phyloP scores from a whole-genome alignment of 2,888 invertebrate genomes.

The Drosophila quinaria region DNA sequence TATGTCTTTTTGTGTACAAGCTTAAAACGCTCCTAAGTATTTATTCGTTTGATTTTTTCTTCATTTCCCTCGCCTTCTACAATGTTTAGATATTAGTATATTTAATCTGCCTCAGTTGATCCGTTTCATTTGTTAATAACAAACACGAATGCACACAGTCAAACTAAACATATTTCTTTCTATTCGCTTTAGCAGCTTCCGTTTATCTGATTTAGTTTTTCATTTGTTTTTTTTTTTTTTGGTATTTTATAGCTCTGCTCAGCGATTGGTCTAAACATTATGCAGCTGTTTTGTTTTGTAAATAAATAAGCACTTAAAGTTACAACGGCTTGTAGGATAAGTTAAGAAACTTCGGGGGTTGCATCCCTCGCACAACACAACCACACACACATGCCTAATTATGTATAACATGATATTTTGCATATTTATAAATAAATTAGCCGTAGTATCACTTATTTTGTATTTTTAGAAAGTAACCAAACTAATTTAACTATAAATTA shows the following conservation, averaged over 20 bases:
- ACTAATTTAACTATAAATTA: conserved; percentile 77
- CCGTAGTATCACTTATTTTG: conserved; percentile 84
- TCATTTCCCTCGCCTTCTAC: not conserved
- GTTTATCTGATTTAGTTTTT: conserved; percentile 4
- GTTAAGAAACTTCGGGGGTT: conserved; percentile 51
- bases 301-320: conserved; percentile 80
- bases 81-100: conserved; percentile 3
- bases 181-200: conserved; percentile 1
- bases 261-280: conserved; percentile 20
- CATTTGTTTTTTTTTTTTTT: conserved; percentile 10
- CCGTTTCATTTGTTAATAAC: conserved; percentile 4
- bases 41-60: conserved; percentile 49
- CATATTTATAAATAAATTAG: conserved; percentile 81
- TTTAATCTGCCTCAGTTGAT: not conserved
- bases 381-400: conserved; percentile 38
- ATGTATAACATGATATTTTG: conserved; percentile 41
- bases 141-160: conserved; percentile 2
- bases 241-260: conserved; percentile 28
- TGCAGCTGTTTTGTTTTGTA: conserved; percentile 26
- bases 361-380: conserved; percentile 6
- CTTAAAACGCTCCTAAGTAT: conserved; percentile 71
- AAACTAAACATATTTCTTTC: conserved; percentile 6
- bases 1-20: conserved; percentile 72
- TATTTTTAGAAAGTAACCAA: conserved; percentile 78
- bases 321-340: conserved; percentile 63